A percentile compares a stretch with the other conserved stretches of the same genome.
These are phyloP conservation scores for Drosophila niveifrons DNA, from an alignment of 2,888 invertebrate genomes.

Conservation along the genomic window DNA sequence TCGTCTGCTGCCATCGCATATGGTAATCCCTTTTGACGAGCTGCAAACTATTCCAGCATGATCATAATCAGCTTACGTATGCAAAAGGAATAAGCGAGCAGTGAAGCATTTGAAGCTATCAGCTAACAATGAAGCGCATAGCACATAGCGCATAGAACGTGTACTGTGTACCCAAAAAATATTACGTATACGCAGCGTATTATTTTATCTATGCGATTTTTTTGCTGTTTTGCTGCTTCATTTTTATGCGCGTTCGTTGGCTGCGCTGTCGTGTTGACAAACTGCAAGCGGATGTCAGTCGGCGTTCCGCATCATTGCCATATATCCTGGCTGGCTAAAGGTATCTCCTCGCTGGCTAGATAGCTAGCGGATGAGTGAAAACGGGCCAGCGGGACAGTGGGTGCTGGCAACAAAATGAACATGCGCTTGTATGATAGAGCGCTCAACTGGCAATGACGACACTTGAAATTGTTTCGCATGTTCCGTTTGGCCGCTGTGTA, in stretches of 20 bases:
- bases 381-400: neutral
- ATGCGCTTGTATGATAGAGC: slow-evolving; percentile 67
- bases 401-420: slow-evolving; percentile 73
- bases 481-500: slow-evolving; percentile 4
- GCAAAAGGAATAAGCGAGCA: slow-evolving; percentile 4
- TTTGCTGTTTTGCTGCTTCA: slow-evolving; percentile 16
- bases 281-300: slow-evolving; percentile 58
- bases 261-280: slow-evolving; percentile 61
- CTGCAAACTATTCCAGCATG: slow-evolving; percentile 24
- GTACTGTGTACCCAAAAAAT: slow-evolving; percentile 3
- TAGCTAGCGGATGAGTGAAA: neutral
- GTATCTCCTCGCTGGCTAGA: slow-evolving; percentile 9
- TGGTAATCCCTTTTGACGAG: slow-evolving; percentile 50
- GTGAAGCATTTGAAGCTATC: neutral
- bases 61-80: slow-evolving; percentile 72
- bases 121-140: slow-evolving; percentile 13
- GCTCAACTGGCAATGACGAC: slow-evolving; percentile 63
- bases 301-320: slow-evolving; percentile 42
- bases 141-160: neutral
- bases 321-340: slow-evolving; percentile 39
- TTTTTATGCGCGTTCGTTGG: slow-evolving; percentile 14
- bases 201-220: slow-evolving; percentile 21
- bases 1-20: neutral
- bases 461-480: slow-evolving; percentile 73
- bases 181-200: slow-evolving; percentile 59